phyloP scores from a whole-genome alignment of 2,797 vertebrate genomes.

The Myoxocephalus aenaeus region DNA sequence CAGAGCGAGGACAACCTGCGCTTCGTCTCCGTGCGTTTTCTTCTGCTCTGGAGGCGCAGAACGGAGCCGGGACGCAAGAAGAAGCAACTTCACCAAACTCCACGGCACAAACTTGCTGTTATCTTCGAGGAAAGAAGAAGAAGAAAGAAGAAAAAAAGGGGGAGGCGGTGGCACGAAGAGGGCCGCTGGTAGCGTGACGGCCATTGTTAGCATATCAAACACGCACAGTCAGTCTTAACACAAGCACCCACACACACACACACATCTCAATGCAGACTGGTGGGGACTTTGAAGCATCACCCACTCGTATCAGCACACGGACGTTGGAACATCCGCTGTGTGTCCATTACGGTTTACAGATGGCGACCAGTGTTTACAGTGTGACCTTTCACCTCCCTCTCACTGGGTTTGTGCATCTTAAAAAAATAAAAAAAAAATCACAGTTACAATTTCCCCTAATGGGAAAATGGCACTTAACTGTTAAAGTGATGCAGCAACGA shows the following conservation, averaged over 20 bases:
- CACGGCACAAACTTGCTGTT: constrained; percentile 9
- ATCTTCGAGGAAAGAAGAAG: neutral
- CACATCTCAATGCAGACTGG: no score
- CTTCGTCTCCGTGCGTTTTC: constrained; percentile 5
- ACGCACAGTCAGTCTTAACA: constrained; percentile 21
- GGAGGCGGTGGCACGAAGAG: constrained; percentile 37
- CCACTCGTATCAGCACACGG: neutral
- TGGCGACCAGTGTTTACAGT: no score
- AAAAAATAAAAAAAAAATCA: no score
- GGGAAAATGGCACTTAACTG: no score
- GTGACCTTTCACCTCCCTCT: no score
- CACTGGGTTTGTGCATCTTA: no score
- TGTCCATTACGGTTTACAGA: no score
- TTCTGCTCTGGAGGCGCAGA: neutral
- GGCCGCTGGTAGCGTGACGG: constrained; percentile 33
- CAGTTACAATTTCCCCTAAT: no score
- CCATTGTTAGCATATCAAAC: constrained; percentile 63
- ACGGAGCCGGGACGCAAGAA: neutral
- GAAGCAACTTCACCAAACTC: constrained; percentile 16
- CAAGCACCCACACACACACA: neutral
- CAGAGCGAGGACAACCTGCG: neutral
- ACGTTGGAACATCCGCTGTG: no score
- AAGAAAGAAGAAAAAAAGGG: no score
- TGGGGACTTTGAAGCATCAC: no score
- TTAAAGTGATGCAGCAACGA: no score